phyloP scores from a whole-genome alignment of 2,797 vertebrate genomes.

The Labeo calbasu region DNA sequence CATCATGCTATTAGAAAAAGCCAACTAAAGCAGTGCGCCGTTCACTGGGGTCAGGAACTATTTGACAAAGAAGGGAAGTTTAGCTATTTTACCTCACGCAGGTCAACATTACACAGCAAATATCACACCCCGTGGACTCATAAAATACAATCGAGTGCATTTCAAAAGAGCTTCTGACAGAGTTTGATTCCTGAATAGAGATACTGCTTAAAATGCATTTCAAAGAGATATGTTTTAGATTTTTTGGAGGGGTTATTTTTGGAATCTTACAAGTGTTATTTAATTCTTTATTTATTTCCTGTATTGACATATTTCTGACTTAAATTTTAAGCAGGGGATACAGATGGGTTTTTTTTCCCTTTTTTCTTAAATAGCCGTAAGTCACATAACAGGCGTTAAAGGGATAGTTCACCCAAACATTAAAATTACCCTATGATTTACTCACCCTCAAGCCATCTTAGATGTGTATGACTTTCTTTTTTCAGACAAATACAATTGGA shows the following conservation, averaged over 20 bases:
- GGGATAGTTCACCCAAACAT: too few relatives aligned
- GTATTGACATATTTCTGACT: not conserved
- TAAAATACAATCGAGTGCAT: not conserved
- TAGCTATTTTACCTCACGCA: constrained; percentile 17
- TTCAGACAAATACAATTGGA: too few relatives aligned
- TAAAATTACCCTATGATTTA: too few relatives aligned
- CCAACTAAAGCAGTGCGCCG: constrained; percentile 10
- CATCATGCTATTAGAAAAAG: constrained; percentile 31
- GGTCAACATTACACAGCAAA: constrained; percentile 31
- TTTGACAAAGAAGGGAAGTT: constrained; percentile 46
- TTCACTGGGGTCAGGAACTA: constrained; percentile 43
- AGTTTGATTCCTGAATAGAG: not conserved
- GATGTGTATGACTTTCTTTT: too few relatives aligned
- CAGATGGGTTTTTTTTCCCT: too few relatives aligned
- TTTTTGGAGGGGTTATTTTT: too few relatives aligned
- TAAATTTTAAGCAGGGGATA: not conserved
- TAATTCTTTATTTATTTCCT: not conserved
- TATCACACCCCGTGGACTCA: constrained; percentile 34
- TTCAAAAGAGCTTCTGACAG: constrained; percentile 8
- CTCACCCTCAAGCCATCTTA: too few relatives aligned
- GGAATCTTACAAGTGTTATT: not conserved
- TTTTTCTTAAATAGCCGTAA: not conserved
- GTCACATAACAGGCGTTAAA: too few relatives aligned
- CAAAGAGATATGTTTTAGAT: not conserved
- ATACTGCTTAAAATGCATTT: not conserved